Percentiles rank a stretch among this genome's conserved stretches.
phyloP scores from a whole-genome alignment of 2,113 vertebrate genomes.

The Calidris pugnax region DNA sequence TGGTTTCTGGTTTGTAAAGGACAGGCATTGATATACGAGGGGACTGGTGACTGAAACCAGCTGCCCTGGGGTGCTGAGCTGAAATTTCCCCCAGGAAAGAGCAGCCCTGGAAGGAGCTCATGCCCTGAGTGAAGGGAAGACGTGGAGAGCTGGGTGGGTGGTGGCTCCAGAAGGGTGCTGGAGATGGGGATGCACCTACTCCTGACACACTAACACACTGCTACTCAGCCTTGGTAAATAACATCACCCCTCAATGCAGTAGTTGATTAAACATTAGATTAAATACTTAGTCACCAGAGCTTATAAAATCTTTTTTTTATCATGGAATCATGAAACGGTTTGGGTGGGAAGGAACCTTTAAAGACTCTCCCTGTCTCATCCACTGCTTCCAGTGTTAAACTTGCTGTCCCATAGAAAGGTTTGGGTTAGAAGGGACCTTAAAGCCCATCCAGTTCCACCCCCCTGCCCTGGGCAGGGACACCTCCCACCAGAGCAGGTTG shows the following conservation, averaged over 20 bases:
- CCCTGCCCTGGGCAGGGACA: background rate
- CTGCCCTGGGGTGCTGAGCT: fast-evolving
- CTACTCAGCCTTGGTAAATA: background rate
- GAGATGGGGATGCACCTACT: background rate
- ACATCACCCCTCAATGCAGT: fast-evolving
- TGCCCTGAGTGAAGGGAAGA: fast-evolving
- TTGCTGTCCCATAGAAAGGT: background rate
- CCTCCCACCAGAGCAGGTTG: background rate
- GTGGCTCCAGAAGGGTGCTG: background rate
- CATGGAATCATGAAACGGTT: background rate
- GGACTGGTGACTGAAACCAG: background rate
- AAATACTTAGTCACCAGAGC: background rate
- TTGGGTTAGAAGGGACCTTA: background rate
- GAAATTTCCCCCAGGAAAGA: background rate
- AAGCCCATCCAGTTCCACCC: background rate
- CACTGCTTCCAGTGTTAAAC: no score
- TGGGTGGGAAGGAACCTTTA: background rate
- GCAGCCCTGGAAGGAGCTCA: background rate
- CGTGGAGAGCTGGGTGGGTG: background rate
- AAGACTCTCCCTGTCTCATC: background rate
- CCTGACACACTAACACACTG: background rate
- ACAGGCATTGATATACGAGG: background rate
- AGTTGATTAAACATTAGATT: background rate
- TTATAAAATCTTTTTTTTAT: background rate
- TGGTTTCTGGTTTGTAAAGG: background rate